Conservation (phyloP, 2,888 invertebrate species). For the Drosophila aldrichi region DNA sequence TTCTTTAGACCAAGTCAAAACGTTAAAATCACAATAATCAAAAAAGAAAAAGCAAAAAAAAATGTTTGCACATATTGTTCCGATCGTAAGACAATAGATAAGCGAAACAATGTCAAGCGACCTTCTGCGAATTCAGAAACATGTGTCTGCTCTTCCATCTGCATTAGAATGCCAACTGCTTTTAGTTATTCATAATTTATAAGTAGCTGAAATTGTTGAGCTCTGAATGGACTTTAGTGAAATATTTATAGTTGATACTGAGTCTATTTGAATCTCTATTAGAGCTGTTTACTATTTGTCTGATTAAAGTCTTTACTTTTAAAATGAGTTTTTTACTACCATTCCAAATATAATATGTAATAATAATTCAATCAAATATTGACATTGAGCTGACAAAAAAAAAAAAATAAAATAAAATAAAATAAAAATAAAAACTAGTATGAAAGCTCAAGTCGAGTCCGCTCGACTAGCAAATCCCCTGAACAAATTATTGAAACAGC, state of each 20-base stretch:
- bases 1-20: constrained; percentile 33
- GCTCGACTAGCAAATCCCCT: too few relatives aligned
- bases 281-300: background rate
- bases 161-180: constrained; percentile 5
- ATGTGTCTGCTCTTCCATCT: constrained; percentile 14
- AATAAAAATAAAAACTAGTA: too few relatives aligned
- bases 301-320: background rate
- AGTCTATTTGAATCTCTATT: background rate
- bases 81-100: constrained; percentile 45
- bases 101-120: constrained; percentile 32
- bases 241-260: background rate
- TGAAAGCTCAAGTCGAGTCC: too few relatives aligned
- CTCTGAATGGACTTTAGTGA: background rate
- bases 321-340: too few relatives aligned
- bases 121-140: constrained; percentile 46
- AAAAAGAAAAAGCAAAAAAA: background rate
- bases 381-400: too few relatives aligned
- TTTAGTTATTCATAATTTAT: background rate
- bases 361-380: too few relatives aligned
- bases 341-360: too few relatives aligned
- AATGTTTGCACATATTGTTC: constrained; percentile 27
- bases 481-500: too few relatives aligned
- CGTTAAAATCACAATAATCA: constrained; percentile 25
- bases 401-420: too few relatives aligned
- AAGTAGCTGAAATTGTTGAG: background rate